Evolutionary conservation across 2,797 vertebrate species (phyloP), one percentile per base, ranked within the genome.

Genomic region (Anguilla pacifica): DNA sequence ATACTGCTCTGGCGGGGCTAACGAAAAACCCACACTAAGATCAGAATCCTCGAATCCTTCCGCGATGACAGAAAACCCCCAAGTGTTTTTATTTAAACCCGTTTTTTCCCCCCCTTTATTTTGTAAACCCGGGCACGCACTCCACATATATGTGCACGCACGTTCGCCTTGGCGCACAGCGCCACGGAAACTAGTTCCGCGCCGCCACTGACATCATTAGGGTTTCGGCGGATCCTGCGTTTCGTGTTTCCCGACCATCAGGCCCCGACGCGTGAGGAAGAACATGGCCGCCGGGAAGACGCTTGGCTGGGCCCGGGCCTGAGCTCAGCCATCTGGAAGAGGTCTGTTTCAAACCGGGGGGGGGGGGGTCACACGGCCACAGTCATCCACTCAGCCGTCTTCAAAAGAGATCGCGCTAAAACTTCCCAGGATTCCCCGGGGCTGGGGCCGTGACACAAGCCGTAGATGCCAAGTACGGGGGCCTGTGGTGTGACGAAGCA

Each of bases 131-230:
- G 83, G 25, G 17, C 83, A 83, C 51, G 25, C 85, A 83, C 39
- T 88, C 72, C 79, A 85, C 67, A 88, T 51, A 64, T 35, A 61
- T 28, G 31, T 39, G n/a, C 31, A 25, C 67, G 28, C 31, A 31
- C 28, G 9, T 74, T 91, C 88, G 90, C 89, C 89, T 53, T 90
- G 88, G 88, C 64, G 81, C 89, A 70, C 53, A 86, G 89, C 85
- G 87, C 85, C 51, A 39, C 86, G 79, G 88, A 89, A 91, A 90
- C 87, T 86, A 88, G 83, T 86, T 89, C 88, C 83, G 39, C 87
- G 86, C 57, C 86, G 83, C n/a, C 86, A 83, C 9, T 86, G 79
- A 85, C 83, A 28, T 57, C 43, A 77, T 88, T 89, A 59, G 61
- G 25, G 35, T 35, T 35, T 84, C n/a, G 35, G 82, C 86, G 84